Conservation (phyloP, 2,888 invertebrate species). For the Drosophila robusta region DNA sequence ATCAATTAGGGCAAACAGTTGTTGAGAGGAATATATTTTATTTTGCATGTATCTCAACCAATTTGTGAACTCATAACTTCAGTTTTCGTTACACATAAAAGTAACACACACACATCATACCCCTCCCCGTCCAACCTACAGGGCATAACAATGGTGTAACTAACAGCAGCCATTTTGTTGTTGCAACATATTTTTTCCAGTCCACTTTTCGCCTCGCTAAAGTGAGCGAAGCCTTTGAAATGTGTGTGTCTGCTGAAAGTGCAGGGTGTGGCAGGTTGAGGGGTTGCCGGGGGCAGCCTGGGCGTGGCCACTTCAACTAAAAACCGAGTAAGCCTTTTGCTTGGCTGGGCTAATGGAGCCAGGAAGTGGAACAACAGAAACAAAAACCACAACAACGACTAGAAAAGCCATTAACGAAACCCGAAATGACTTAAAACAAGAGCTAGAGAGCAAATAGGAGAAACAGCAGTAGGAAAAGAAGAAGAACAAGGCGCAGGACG, state of each 20-base stretch:
- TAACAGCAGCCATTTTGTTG: conserved; percentile 63
- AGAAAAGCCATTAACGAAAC: conserved; percentile 65
- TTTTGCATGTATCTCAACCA: too few relatives aligned
- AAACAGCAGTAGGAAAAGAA: neutral
- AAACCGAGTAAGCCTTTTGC: conserved; percentile 69
- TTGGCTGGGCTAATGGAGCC: conserved; percentile 64
- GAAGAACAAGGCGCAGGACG: conserved; percentile 35
- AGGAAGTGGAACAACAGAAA: conserved; percentile 58
- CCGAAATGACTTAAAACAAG: conserved; percentile 48
- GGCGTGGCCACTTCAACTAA: conserved; percentile 74
- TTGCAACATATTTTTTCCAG: conserved; percentile 55
- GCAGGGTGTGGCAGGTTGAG: neutral
- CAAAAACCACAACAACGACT: conserved; percentile 28
- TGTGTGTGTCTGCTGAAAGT: conserved; percentile 54
- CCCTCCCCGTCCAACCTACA: neutral
- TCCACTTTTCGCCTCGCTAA: conserved; percentile 37
- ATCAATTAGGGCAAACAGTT: too few relatives aligned
- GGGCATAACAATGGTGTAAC: conserved; percentile 42
- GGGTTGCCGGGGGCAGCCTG: conserved; percentile 22
- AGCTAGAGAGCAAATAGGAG: conserved; percentile 6
- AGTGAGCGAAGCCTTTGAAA: conserved; percentile 67
- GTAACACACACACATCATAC: neutral
- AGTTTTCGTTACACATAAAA: neutral
- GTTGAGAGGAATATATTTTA: neutral
- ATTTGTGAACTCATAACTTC: too few relatives aligned